Conservation (phyloP, 1,140 invertebrate genomes). For the Neotoxoptera formosana region DNA sequence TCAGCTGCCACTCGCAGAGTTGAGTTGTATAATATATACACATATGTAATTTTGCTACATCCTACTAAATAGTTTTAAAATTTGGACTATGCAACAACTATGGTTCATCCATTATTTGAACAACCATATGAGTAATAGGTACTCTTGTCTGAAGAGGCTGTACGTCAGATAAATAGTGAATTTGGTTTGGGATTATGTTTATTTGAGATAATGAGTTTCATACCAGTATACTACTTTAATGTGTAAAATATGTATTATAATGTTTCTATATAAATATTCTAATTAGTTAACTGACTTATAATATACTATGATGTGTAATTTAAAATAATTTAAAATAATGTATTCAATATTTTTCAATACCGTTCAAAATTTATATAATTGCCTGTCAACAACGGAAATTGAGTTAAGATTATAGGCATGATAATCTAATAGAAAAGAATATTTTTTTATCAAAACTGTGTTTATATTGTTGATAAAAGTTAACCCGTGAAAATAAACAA, state of each 20-base stretch:
- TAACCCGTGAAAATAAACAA: not conserved
- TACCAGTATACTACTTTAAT: not conserved
- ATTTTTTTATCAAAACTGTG: not conserved
- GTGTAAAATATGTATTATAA: not conserved
- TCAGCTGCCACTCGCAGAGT: not conserved
- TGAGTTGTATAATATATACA: not conserved
- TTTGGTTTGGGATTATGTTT: not conserved
- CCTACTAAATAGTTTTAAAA: not conserved
- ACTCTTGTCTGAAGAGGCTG: not conserved
- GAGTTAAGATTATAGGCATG: not conserved
- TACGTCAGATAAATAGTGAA: not conserved
- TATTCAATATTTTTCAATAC: conserved; percentile 11
- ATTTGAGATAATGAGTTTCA: not conserved
- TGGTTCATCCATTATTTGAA: not conserved
- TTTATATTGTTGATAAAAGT: not conserved
- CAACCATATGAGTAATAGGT: not conserved
- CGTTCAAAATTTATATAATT: not conserved
- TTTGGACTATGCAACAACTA: not conserved
- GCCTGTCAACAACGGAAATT: not conserved
- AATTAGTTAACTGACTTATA: not conserved
- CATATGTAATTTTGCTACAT: not conserved
- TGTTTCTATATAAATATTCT: not conserved
- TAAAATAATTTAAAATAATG: not conserved
- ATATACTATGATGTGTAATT: not conserved
- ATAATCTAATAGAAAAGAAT: not conserved